A percentile compares a stretch with the other conserved stretches of the same genome.
Conservation (phyloP, 1,140 invertebrate genomes). For the Zelostemma sp. region DNA sequence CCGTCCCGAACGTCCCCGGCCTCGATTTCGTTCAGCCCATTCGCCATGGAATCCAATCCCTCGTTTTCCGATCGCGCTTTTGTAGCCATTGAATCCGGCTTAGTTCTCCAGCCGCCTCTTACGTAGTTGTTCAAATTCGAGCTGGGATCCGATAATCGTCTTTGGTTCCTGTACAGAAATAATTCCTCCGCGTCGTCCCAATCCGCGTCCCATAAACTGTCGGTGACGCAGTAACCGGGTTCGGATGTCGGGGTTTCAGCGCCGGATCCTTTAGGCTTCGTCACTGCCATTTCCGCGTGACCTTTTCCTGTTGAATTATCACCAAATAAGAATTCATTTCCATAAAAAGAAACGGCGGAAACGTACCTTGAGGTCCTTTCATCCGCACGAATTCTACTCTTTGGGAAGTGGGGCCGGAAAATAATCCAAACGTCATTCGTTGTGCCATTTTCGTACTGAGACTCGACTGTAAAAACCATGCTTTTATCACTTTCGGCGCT, state of each 20-base stretch:
- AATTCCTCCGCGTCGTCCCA: conserved; percentile 90
- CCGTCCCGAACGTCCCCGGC: conserved; percentile 94
- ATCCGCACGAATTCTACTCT: conserved; percentile 97
- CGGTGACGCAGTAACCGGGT: conserved; percentile 85
- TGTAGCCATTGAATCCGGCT: conserved; percentile 69
- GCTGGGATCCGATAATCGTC: conserved; percentile 93
- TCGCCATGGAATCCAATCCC: conserved; percentile 84
- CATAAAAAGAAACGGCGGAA: too few species aligned
- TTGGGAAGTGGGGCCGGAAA: conserved; percentile 82
- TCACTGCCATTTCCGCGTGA: conserved; percentile 98
- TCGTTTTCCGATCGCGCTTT: conserved; percentile 94
- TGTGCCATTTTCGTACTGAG: conserved; percentile 95
- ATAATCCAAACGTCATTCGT: conserved; percentile 94
- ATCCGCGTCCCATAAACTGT: conserved; percentile 85
- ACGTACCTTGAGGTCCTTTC: conserved; percentile 91
- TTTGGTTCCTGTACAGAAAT: conserved; percentile 83
- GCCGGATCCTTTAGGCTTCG: conserved; percentile 89
- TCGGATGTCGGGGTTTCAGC: conserved; percentile 96
- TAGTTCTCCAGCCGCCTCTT: conserved; percentile 83
- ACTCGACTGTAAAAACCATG: conserved; percentile 87
- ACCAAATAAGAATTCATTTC: not conserved
- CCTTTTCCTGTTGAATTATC: conserved; percentile 79
- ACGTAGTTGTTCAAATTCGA: conserved; percentile 92
- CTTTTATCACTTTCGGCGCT: too few species aligned
- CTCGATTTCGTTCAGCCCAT: conserved; percentile 90